These are phyloP conservation scores for Drosophila meridiana DNA, from an alignment of 2,888 invertebrate genomes.

Conservation along the genomic window DNA sequence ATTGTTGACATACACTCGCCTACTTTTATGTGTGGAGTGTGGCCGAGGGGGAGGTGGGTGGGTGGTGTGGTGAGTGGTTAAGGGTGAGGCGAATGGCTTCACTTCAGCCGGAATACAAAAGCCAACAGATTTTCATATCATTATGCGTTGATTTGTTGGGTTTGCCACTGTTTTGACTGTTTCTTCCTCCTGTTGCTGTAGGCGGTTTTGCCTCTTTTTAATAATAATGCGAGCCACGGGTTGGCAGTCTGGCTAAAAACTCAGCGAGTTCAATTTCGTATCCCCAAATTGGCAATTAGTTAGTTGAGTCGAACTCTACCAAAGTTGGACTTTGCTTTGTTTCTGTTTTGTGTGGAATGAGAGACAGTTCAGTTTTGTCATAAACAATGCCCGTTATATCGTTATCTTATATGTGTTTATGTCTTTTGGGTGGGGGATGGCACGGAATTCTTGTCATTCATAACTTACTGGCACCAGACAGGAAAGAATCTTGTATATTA, in stretches of 20 bases:
- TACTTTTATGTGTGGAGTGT: constrained; percentile 40
- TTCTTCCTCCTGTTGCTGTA: constrained; percentile 22
- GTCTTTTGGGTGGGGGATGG: neutral
- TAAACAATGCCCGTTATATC: constrained; percentile 1
- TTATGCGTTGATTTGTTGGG: constrained; percentile 64
- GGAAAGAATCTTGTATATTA: neutral
- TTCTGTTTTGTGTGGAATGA: neutral
- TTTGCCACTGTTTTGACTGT: constrained; percentile 19
- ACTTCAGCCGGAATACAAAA: constrained; percentile 50
- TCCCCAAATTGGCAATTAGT: constrained; percentile 51
- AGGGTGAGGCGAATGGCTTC: constrained; percentile 8
- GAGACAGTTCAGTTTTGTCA: neutral
- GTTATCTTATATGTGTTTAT: constrained; percentile 6
- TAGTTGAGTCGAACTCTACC: constrained; percentile 4
- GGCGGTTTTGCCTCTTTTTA: constrained; percentile 50
- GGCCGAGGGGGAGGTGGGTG: neutral
- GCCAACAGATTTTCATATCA: constrained; percentile 79
- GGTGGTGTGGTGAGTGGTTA: neutral
- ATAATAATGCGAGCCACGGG: constrained; percentile 30
- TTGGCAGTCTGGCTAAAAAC: constrained; percentile 13
- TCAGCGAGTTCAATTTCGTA: constrained; percentile 29
- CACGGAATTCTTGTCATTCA: neutral
- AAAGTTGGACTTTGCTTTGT: neutral
- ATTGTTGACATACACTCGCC: constrained; percentile 78
- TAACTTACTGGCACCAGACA: neutral